phyloP scores from a whole-genome alignment of 2,888 invertebrate species.

The Microlaimidae sp. region DNA sequence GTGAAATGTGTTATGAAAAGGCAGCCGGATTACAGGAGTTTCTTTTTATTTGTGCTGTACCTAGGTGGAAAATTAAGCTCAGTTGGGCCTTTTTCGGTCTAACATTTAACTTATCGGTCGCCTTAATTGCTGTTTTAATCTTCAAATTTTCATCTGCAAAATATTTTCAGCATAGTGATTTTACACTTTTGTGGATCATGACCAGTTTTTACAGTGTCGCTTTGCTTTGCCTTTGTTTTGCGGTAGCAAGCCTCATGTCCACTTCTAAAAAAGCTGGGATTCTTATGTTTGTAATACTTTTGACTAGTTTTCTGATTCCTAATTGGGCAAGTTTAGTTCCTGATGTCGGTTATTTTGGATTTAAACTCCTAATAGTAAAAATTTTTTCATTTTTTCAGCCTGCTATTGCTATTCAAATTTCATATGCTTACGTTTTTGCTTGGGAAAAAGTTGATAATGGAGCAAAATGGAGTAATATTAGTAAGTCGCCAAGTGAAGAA shows the following conservation, averaged over 20 bases:
- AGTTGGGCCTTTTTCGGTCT: background rate
- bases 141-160: too few species aligned
- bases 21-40: background rate
- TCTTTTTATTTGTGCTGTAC: background rate
- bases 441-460: background rate
- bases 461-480: background rate
- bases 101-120: background rate
- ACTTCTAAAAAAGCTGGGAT: background rate
- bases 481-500: background rate
- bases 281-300: background rate
- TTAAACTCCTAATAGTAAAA: background rate
- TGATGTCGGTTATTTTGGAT: background rate
- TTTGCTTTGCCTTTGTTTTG: conserved; percentile 1
- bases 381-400: background rate
- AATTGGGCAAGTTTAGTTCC: background rate
- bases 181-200: background rate
- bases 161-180: background rate
- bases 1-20: conserved; percentile 12
- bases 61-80: background rate
- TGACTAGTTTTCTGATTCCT: background rate
- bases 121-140: background rate
- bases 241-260: background rate
- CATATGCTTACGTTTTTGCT: conserved; percentile 1
- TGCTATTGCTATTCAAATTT: background rate
- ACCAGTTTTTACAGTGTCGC: background rate